Evolutionary conservation across 2,888 invertebrate genomes (phyloP), one percentile per base, ranked within the genome.

Genomic region (Poecilus cupreus): DNA sequence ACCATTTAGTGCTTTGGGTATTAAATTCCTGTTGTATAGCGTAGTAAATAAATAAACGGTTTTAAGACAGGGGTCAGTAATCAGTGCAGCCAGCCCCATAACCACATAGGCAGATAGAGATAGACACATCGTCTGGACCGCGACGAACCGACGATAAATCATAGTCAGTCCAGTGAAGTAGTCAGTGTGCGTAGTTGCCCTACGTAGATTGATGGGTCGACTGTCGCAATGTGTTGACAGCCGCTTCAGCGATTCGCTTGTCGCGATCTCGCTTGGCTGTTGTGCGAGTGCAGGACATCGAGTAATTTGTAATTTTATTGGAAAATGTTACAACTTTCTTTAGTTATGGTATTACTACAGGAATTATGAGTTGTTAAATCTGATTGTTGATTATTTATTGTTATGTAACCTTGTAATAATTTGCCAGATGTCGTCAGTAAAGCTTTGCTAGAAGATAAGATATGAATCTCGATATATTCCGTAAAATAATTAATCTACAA

Each of bases 141-240:
- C 32, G 32, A 32, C 32, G 32, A 2, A 32, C 6, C n/a, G 51
- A 70, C 49, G 54, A 79, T 79, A 79, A 79, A 79, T 79, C 70
- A 79, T 79, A 79, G 46, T 32, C 16, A 79, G 46, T 8, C 32
- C 37, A 68, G 64, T 37, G 20, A 68, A 68, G 64, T 68, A 68
- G 64, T 68, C 16, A 8, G 37, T 32, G 13, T 37, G 64, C 64
- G 24, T 24, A 24, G 13, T 13, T 46, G 46, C 46, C 51, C 51
- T 18, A 51, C 22, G 13, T 24, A 68, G 79, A 79, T 79, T 79
- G 79, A 79, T 79, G 70, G 49, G 51, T 13, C 32, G 32, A 77
- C 49, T 22, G 51, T 70, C 46, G 46, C 68, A 70, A 78, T 78
- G 64, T 43, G 78, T 64, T 78, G 78, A 78, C 78, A 78, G 39